A percentile compares a stretch with the other conserved stretches of the same genome.
Conservation (phyloP, 92 coral and sea anemone genomes). For the Hydrozoanthus gracilis region DNA sequence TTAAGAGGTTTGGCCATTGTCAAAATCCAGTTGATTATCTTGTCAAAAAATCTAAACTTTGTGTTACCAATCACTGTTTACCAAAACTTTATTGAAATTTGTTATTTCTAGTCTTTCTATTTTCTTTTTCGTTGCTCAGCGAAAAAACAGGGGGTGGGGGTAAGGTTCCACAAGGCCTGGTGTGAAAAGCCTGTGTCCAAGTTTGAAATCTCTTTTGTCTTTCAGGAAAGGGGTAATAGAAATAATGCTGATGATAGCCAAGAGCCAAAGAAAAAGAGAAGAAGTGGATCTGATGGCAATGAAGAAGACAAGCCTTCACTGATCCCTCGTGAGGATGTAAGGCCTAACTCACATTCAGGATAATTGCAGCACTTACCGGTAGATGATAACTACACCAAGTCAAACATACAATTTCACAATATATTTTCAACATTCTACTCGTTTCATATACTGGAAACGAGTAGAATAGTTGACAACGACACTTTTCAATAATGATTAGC, state of each 20-base stretch:
- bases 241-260: conserved; percentile 62
- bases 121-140: not conserved
- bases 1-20: no score
- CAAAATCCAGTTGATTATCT: no score
- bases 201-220: not conserved
- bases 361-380: not conserved
- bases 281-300: conserved; percentile 69
- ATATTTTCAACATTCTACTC: no score
- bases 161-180: not conserved
- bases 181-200: not conserved
- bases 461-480: no score
- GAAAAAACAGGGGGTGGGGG: not conserved
- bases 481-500: no score
- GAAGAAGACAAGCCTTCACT: conserved; percentile 71
- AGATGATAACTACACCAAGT: not conserved
- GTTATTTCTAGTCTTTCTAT: not conserved
- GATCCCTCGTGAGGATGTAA: conserved; percentile 96
- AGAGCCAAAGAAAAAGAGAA: conserved; percentile 69
- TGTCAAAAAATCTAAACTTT: no score
- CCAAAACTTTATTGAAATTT: not conserved
- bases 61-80: not conserved
- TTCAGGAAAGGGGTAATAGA: conserved; percentile 62
- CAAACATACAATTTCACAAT: no score
- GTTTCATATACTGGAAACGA: no score
- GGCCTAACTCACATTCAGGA: not conserved